Base-by-base conservation (phyloP, 2,888 invertebrate species). In the Perdita meconis region DNA sequence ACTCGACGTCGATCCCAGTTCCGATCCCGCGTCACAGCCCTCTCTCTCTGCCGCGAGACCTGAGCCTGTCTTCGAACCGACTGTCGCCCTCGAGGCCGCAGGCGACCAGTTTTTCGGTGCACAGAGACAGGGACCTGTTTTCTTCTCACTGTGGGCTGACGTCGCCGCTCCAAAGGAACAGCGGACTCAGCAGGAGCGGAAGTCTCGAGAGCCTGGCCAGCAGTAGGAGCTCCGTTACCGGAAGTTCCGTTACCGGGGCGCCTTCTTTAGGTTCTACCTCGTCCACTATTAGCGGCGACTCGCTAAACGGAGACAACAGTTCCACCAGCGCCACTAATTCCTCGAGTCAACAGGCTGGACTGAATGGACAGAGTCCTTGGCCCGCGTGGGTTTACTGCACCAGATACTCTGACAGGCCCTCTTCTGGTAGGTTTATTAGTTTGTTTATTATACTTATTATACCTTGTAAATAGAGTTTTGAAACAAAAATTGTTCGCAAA, bases 321-420 rank as follows among this genome's bases (percentile, higher is more conserved):
- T 77, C 89, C 85, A 72, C 87, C 68, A 80, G 82, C 36, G 77
- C 78, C 13, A 55, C 22, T 19, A 64, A 67, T 55, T 69, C 80
- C 30, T 10, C 61, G 87, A 88, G 44, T 82, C 89, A 82, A 19
- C 86, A 86, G 44, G 84, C 82, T 19, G 70, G 63, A 0, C 40
- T 69, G 1, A 92, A 92, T 65, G 91, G 92, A 1, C 93, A 93
- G 55, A 93, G 90, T 42, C 92, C 97, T 89, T 98, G 98, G 97
- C 99, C 99, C 0, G 98, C 99, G 36, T 99, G 99, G 99, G 98
- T 99, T 55, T 99, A 98, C 93, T 99, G 99, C 93, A 99, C 99
- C 6, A 94, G 99, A 90, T 99, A 99, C 93, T 96, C 96, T 88
- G 97, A 97, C 92, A 94, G 97, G 89, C 97, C 97, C 4, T 97